Conservation (phyloP, 2,888 invertebrate genomes). For the Eremobia ochroleuca region DNA sequence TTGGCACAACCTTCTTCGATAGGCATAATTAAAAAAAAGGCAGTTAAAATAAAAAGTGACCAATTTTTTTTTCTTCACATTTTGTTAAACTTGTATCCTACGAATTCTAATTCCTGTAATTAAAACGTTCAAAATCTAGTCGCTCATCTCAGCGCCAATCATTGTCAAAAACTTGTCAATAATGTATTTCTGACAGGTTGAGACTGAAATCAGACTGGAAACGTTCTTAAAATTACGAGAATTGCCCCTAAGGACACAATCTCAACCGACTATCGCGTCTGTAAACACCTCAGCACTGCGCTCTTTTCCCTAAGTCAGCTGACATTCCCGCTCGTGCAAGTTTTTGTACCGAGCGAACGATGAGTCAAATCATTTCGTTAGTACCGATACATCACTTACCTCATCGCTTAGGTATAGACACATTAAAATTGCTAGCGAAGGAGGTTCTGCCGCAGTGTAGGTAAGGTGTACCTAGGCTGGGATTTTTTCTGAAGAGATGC, state of each 20-base stretch:
- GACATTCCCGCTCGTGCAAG: constrained; percentile 81
- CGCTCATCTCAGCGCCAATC: neutral
- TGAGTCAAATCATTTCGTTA: constrained; percentile 79
- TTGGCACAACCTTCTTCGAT: neutral
- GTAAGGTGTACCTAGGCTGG: neutral
- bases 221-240: neutral
- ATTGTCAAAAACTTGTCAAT: neutral
- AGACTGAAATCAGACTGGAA: neutral
- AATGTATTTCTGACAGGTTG: neutral
- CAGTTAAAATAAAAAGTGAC: neutral
- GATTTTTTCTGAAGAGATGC: neutral
- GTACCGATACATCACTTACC: constrained; percentile 53
- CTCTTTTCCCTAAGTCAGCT: constrained; percentile 27
- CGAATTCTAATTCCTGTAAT: too few species aligned
- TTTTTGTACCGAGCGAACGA: constrained; percentile 77
- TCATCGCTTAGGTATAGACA: constrained; percentile 43
- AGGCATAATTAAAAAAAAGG: neutral
- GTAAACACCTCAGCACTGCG: neutral
- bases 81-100: neutral
- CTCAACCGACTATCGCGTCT: constrained; percentile 8
- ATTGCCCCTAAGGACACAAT: neutral
- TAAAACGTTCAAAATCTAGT: neutral
- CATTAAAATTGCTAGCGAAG: constrained; percentile 47
- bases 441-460: neutral
- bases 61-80: neutral